A percentile compares a stretch with the other conserved stretches of the same genome.
These are phyloP conservation scores for Falco novaeseelandiae DNA, from an alignment of 2,797 vertebrate species.

Conservation along the genomic window DNA sequence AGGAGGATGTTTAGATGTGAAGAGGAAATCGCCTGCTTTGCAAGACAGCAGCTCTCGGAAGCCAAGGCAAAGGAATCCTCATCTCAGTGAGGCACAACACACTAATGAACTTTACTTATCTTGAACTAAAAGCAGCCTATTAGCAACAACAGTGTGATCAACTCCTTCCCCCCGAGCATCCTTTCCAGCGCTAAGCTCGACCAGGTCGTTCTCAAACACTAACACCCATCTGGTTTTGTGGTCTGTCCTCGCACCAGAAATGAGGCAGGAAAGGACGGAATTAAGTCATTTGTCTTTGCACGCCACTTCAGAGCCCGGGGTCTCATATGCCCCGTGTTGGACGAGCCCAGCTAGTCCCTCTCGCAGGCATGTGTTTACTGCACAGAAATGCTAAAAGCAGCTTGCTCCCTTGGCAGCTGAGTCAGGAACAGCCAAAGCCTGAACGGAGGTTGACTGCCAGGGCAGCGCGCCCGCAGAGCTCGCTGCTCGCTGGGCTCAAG, in stretches of 20 bases:
- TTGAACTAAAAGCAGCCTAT: background rate
- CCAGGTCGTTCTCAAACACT: background rate
- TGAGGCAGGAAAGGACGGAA: background rate
- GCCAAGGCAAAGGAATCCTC: conserved; percentile 1
- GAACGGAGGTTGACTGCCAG: background rate
- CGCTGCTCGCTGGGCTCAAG: background rate
- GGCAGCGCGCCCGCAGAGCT: background rate
- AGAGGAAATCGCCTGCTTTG: conserved; percentile 17
- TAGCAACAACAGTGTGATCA: background rate
- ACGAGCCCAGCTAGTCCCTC: background rate
- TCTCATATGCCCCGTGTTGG: accelerated
- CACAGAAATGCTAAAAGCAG: background rate
- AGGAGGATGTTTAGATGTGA: conserved; percentile 19
- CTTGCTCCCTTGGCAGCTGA: background rate
- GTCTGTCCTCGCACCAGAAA: background rate
- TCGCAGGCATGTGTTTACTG: background rate
- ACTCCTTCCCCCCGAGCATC: background rate
- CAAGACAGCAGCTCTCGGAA: background rate
- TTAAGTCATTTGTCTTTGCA: background rate
- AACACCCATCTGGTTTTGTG: background rate
- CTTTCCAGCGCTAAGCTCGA: background rate
- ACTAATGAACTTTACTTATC: background rate
- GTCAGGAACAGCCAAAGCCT: background rate
- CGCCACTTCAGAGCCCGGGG: background rate
- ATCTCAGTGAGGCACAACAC: background rate